Percentiles rank a stretch among this genome's conserved stretches.
Conservation (phyloP, 2,113 vertebrate genomes). For the Sus scrofa region DNA sequence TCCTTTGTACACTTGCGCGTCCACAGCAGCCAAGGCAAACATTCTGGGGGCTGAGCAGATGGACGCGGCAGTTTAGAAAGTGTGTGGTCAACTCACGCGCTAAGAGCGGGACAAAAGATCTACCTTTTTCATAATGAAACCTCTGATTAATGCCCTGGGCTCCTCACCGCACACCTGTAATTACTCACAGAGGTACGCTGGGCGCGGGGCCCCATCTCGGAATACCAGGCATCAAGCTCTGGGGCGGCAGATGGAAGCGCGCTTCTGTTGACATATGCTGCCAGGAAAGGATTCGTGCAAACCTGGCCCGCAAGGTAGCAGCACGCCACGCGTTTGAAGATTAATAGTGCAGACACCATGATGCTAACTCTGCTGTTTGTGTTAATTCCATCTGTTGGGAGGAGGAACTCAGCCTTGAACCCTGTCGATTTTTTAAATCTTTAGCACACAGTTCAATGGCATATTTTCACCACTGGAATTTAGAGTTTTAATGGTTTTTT, state of each 20-base stretch:
- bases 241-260: slow-evolving; percentile 91
- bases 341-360: slow-evolving; percentile 85
- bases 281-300: slow-evolving; percentile 86
- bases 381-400: slow-evolving; percentile 85
- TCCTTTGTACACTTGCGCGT: slow-evolving; percentile 88
- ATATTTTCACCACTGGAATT: slow-evolving; percentile 68
- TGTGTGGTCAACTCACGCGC: slow-evolving; percentile 82
- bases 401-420: slow-evolving; percentile 51
- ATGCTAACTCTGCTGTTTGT: slow-evolving; percentile 80
- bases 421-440: background rate
- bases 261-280: slow-evolving; percentile 90
- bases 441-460: slow-evolving; percentile 48
- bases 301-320: slow-evolving; percentile 85
- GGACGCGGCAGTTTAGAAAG: slow-evolving; percentile 89
- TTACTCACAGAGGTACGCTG: slow-evolving; percentile 89
- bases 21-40: slow-evolving; percentile 90
- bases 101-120: slow-evolving; percentile 90
- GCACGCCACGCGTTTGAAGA: slow-evolving; percentile 82
- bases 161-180: slow-evolving; percentile 91
- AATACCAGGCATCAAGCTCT: slow-evolving; percentile 84
- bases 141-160: slow-evolving; percentile 87
- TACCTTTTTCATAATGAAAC: slow-evolving; percentile 90
- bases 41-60: slow-evolving; percentile 91
- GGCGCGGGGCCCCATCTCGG: slow-evolving; percentile 78
- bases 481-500: slow-evolving; percentile 36